Evolutionary conservation across 1,140 invertebrate species (phyloP).

Genomic region (Nymphalis io): DNA sequence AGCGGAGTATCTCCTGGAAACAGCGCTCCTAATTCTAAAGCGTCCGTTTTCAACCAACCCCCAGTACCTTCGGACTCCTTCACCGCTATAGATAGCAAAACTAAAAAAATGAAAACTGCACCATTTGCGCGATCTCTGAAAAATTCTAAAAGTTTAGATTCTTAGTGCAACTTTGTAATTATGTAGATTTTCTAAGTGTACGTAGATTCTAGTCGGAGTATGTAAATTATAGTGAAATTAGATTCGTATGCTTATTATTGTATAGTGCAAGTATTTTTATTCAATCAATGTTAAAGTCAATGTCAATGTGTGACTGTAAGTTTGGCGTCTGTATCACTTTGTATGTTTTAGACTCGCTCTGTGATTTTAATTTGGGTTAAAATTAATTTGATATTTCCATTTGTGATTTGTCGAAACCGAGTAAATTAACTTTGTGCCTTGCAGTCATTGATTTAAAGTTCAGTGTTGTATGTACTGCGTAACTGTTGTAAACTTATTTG

Average conservation of each 20-base stretch:
- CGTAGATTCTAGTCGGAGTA: constrained; percentile 65
- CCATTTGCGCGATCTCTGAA: constrained; percentile 66
- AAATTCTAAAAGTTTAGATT: constrained; percentile 77
- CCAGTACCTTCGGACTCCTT: constrained; percentile 51
- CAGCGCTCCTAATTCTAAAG: constrained; percentile 63
- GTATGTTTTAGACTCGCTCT: constrained; percentile 23
- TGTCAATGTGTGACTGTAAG: constrained; percentile 44
- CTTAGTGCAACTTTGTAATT: constrained; percentile 77
- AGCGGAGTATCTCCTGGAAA: constrained; percentile 71
- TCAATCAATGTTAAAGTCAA: constrained; percentile 51
- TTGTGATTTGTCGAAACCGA: constrained; percentile 7
- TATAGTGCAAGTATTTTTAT: constrained; percentile 53
- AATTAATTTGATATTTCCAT: constrained; percentile 14
- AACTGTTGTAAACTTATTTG: constrained; percentile 17
- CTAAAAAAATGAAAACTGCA: constrained; percentile 63
- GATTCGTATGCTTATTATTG: constrained; percentile 71
- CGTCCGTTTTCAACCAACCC: constrained; percentile 57
- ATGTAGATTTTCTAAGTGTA: constrained; percentile 81
- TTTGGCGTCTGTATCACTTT: constrained; percentile 17
- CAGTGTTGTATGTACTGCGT: constrained; percentile 1
- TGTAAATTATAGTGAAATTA: constrained; percentile 71
- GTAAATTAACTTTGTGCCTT: constrained; percentile 37
- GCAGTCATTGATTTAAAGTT: constrained; percentile 24
- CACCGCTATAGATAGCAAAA: constrained; percentile 57
- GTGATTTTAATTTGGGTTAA: constrained; percentile 24